Conservation (phyloP, 2,888 invertebrate genomes). For the Ophion ellenae region DNA sequence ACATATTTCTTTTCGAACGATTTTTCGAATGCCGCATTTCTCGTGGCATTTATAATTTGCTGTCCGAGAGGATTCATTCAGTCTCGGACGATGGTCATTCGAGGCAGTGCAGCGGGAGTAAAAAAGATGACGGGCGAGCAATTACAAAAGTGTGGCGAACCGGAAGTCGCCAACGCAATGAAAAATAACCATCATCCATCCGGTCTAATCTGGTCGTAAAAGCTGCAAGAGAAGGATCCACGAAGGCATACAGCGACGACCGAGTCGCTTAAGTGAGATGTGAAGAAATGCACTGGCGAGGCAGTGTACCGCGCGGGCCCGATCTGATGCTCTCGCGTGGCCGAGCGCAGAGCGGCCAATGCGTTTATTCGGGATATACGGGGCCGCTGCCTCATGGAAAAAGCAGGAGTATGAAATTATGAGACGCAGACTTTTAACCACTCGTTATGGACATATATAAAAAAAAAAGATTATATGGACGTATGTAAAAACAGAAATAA, state of each 20-base stretch:
- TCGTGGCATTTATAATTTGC: conserved; percentile 8
- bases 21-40: neutral
- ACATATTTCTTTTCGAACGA: neutral
- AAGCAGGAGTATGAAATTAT: too few species aligned
- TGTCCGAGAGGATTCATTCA: neutral
- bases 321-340: too few species aligned
- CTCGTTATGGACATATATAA: too few species aligned
- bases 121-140: conserved; percentile 39
- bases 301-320: neutral
- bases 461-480: too few species aligned
- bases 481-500: too few species aligned
- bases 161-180: conserved; percentile 46
- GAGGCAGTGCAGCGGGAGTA: conserved; percentile 3
- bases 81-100: conserved; percentile 13
- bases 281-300: conserved; percentile 50
- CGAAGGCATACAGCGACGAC: neutral
- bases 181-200: conserved; percentile 51
- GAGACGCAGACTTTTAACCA: too few species aligned
- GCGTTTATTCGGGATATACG: too few species aligned
- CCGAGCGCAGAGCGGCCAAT: too few species aligned
- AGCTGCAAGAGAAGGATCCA: conserved; percentile 2
- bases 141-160: conserved; percentile 38
- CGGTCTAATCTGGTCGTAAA: conserved; percentile 46
- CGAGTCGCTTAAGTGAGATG: conserved; percentile 51
- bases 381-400: too few species aligned